Evolutionary conservation across 2,113 vertebrate species (phyloP).

Genomic region (Xyrauchen texanus): DNA sequence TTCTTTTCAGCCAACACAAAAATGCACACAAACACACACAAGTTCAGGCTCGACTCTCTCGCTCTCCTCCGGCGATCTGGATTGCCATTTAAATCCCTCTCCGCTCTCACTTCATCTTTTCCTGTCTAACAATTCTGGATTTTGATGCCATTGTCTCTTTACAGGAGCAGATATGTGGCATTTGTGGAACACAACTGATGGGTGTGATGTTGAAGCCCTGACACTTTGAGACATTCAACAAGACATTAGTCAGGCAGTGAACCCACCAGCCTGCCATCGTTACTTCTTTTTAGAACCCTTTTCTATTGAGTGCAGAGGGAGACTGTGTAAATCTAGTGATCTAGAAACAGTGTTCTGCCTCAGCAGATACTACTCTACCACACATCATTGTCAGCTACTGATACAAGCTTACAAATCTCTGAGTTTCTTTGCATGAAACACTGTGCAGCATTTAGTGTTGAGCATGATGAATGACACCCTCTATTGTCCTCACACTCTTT

Average conservation of each 20-base stretch:
- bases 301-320: constrained; percentile 6
- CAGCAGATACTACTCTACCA: constrained; percentile 2
- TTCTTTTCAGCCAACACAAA: too few relatives aligned
- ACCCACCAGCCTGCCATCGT: constrained; percentile 7
- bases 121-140: constrained; percentile 7
- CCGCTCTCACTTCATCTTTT: not conserved
- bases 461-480: not conserved
- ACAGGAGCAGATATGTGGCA: constrained; percentile 30
- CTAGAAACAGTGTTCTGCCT: constrained; percentile 8
- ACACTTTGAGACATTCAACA: constrained; percentile 37
- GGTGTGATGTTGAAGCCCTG: constrained; percentile 34
- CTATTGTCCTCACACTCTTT: not conserved
- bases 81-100: not conserved
- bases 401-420: not conserved
- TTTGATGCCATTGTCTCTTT: constrained; percentile 28
- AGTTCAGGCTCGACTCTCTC: too few relatives aligned
- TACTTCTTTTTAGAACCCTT: constrained; percentile 13
- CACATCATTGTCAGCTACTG: not conserved
- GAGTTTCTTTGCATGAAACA: constrained; percentile 3
- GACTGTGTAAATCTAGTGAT: not conserved
- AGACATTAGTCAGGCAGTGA: constrained; percentile 29
- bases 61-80: too few relatives aligned
- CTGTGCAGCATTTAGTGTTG: not conserved
- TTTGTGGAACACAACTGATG: constrained; percentile 41
- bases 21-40: too few relatives aligned